Evolutionary conservation across 2,797 vertebrate genomes (phyloP), one percentile per base, ranked within the genome.

Genomic region (Helostoma temminkii): DNA sequence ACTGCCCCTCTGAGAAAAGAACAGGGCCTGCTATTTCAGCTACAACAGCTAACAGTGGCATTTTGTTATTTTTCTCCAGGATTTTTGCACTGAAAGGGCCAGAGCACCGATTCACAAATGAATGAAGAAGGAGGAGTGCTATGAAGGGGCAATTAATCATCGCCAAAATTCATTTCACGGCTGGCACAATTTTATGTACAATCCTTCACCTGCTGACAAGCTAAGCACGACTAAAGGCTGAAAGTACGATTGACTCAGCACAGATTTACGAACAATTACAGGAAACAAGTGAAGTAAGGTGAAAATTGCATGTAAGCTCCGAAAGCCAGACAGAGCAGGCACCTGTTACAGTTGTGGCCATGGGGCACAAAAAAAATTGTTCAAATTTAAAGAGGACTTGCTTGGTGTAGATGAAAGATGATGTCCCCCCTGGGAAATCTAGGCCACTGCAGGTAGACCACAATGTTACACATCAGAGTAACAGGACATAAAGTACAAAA

Each of bases 121-220:
- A 76, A 45, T 54, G 37, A 43, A 58, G 24, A 22, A 59, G 28
- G 66, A 46, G n/a, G 49, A 64, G 59, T 3, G n/a, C 39, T 15
- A 53, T 14, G 39, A 68, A 30, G 22, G 26, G 36, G 58, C 25
- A 36, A 71, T 82, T 74, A 71, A 78, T 90, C 71, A 83, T 69
- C 75, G 60, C 19, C 21, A 34, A 57, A 84, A 70, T 16, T 37
- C 32, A 74, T 52, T 72, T 64, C 46, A 30, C 54, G 57, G 50
- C 57, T 46, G 55, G 18, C n/a, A 50, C 16, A 56, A 26, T 8
- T 0, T 5, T 19, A 59, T 46, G 61, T 46, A 47, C 42, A 62
- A 53, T 37, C 39, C 41, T 49, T 73, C 53, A 75, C 59, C 47
- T n/a, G 48, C 42, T 75, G 59, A 36, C 45, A 47, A 47, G 25